These are phyloP conservation scores for Gymnothorax javanicus DNA, from an alignment of 2,797 vertebrate species.

Conservation along the genomic window DNA sequence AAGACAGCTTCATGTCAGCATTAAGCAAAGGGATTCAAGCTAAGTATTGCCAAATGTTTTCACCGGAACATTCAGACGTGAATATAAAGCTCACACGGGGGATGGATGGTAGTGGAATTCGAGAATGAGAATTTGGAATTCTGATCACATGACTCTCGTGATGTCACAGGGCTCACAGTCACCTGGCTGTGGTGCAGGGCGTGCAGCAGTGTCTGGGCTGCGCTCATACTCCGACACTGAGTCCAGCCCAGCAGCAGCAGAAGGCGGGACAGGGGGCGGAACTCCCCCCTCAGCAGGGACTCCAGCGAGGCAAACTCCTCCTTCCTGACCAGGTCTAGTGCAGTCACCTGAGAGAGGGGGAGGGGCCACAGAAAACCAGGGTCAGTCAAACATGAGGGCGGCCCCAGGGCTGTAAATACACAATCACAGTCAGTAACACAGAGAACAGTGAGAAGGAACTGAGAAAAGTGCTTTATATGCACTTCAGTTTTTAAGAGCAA, in stretches of 20 bases:
- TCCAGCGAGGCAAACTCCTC: conserved; percentile 83
- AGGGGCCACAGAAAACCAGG: background rate
- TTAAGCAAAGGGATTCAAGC: too few species aligned
- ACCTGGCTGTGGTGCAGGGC: conserved; percentile 69
- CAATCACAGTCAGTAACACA: background rate
- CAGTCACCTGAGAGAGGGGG: conserved; percentile 76
- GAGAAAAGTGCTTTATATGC: background rate
- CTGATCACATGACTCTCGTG: background rate
- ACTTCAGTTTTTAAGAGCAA: background rate
- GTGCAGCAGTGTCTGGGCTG: conserved; percentile 80
- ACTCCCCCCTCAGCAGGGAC: conserved; percentile 80
- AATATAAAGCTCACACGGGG: too few species aligned
- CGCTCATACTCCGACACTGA: conserved; percentile 84
- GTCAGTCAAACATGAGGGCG: background rate
- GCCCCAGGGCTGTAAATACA: background rate
- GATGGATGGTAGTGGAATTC: too few species aligned
- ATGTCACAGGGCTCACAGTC: background rate
- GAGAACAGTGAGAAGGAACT: background rate
- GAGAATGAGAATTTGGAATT: too few species aligned
- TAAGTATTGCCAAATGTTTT: too few species aligned
- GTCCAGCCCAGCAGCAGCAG: conserved; percentile 93
- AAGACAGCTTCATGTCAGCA: too few species aligned
- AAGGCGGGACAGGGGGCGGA: conserved; percentile 85
- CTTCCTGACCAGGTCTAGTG: conserved; percentile 84
- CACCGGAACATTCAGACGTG: too few species aligned